A percentile compares a stretch with the other conserved stretches of the same genome.
Evolutionary conservation across 2,113 vertebrate genomes (phyloP).

Genomic region (Mormyrus lacerda): DNA sequence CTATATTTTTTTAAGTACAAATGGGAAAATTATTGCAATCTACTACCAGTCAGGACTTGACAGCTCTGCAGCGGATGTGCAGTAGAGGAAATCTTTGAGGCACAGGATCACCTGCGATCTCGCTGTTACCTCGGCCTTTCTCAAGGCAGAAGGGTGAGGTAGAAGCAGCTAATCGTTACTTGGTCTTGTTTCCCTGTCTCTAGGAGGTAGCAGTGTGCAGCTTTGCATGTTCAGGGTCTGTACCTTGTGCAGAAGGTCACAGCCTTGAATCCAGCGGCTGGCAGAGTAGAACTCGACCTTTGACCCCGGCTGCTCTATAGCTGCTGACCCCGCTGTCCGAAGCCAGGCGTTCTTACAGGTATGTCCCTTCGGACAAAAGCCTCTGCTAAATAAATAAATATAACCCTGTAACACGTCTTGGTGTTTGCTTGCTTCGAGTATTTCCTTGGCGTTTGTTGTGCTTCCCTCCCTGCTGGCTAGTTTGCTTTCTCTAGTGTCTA

Average conservation of each 20-base stretch:
- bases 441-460: neutral
- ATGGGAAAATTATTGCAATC: neutral
- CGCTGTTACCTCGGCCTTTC: neutral
- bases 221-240: neutral
- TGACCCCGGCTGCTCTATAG: neutral
- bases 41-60: neutral
- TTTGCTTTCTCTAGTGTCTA: neutral
- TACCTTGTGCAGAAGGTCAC: neutral
- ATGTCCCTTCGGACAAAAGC: neutral
- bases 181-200: neutral
- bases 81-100: neutral
- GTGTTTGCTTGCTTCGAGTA: neutral
- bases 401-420: neutral
- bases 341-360: neutral
- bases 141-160: neutral
- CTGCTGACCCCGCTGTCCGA: neutral
- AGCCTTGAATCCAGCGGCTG: neutral
- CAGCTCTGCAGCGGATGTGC: neutral
- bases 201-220: neutral
- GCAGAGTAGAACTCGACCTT: neutral
- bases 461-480: neutral
- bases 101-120: neutral
- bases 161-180: neutral
- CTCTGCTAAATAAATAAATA: neutral
- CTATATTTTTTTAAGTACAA: neutral